Evolutionary conservation across 2,113 vertebrate genomes (phyloP).

Genomic region (Strix aluco): DNA sequence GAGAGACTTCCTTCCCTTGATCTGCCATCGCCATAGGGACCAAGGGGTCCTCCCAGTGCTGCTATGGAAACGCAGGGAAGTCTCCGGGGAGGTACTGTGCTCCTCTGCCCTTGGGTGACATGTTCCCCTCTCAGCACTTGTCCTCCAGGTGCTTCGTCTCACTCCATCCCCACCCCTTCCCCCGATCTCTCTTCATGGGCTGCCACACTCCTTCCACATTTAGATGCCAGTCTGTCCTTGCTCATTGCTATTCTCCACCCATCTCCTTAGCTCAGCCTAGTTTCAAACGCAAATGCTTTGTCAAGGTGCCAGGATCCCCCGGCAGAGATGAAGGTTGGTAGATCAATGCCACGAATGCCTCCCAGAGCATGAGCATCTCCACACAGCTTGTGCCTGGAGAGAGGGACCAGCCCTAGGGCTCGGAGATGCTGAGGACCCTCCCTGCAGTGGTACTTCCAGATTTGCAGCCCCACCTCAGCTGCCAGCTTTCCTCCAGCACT

Average conservation of each 20-base stretch:
- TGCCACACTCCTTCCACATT: neutral
- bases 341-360: neutral
- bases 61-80: neutral
- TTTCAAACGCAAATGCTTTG: neutral
- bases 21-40: neutral
- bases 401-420: neutral
- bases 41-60: neutral
- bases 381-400: neutral
- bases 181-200: neutral
- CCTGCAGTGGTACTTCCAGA: neutral
- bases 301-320: constrained; percentile 10
- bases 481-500: neutral
- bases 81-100: fast-evolving
- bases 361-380: neutral
- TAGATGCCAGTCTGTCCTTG: neutral
- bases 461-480: neutral
- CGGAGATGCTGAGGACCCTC: neutral
- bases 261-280: constrained; percentile 15
- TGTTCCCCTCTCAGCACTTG: neutral
- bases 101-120: neutral
- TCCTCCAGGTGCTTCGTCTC: neutral
- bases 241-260: constrained; percentile 37
- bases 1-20: neutral
- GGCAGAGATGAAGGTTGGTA: neutral
- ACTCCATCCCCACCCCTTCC: neutral